Evolutionary conservation across 2,888 invertebrate genomes (phyloP), one percentile per base, ranked within the genome.

Genomic region (Caradrina kadenii): DNA sequence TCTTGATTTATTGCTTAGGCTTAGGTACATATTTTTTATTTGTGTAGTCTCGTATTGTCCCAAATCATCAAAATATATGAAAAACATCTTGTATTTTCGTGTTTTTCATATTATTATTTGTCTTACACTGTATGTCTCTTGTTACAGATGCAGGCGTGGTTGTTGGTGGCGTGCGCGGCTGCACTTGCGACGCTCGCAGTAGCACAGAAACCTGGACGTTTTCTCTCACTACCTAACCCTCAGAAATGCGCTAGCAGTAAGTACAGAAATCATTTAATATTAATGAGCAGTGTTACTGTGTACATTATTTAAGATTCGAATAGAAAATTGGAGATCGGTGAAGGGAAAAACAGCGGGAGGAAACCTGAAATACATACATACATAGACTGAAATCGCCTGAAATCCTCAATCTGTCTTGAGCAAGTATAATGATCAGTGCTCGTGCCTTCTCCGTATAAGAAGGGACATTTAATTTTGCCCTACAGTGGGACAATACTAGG

Each of bases 241-340:
- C 96, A 97, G 90, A 98, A 98, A 96, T 98, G 98, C 93, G 96
- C 98, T 78, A 97, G 96, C 94, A 97, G 98, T 98, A 96, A 98
- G 98, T 98, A 22, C 48, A 2, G n/a, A 19, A n/a, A 52, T 10
- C 17, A 15, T 4, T 45, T 22, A 15, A 55, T 31, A 35, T 45
- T 5, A 45, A 17, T 5, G 45, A 45, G 45, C 11, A 15, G 45
- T 42, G 42, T 42, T 42, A 42, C 42, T 42, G 39, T 13, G 13
- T 1, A 4, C 4, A 26, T 26, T 26, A 26, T 26, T 2, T 26
- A 26, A 3, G 26, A 26, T 3, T 26, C 26, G 26, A 3, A 26
- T 26, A 26, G 4, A 26, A 26, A 26, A 26, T 26, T 26, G 26
- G 26, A 26, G 26, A 26, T 26, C 26, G 4, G 26, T 26, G 4